These are phyloP conservation scores for Apeira syringaria DNA, from an alignment of 2,888 invertebrate genomes.

Conservation along the genomic window DNA sequence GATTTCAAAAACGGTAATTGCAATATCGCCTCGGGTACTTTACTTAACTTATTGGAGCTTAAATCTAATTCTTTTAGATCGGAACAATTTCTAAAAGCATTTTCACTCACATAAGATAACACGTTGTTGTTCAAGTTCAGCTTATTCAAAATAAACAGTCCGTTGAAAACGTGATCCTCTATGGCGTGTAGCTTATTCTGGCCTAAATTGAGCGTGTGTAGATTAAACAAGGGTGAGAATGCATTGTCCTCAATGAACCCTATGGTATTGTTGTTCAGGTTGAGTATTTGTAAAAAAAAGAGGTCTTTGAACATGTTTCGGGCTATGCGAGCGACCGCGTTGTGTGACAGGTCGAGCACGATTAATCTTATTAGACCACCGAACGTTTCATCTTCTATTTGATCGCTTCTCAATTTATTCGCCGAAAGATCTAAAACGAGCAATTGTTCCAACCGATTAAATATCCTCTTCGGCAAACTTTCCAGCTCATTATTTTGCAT, in stretches of 20 bases:
- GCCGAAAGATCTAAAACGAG: slow-evolving; percentile 93
- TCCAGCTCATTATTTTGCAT: slow-evolving; percentile 93
- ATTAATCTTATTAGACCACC: slow-evolving; percentile 93
- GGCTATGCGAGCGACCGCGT: slow-evolving; percentile 90
- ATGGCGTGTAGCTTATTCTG: slow-evolving; percentile 92
- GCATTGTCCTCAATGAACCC: slow-evolving; percentile 93
- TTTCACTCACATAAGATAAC: slow-evolving; percentile 89
- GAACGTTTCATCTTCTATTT: slow-evolving; percentile 94
- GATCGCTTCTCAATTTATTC: slow-evolving; percentile 93
- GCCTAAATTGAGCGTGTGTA: slow-evolving; percentile 94
- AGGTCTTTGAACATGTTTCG: slow-evolving; percentile 93
- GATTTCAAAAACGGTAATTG: slow-evolving; percentile 93
- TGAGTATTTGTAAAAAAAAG: slow-evolving; percentile 93
- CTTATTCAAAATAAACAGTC: slow-evolving; percentile 92
- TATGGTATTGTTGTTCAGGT: slow-evolving; percentile 93
- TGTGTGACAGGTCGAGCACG: slow-evolving; percentile 93
- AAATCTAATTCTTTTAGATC: slow-evolving; percentile 94
- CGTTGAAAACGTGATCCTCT: slow-evolving; percentile 92
- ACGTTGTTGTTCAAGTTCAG: slow-evolving; percentile 93
- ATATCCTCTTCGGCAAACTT: slow-evolving; percentile 91
- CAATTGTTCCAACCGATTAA: slow-evolving; percentile 93
- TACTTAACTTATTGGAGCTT: slow-evolving; percentile 92
- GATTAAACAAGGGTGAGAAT: slow-evolving; percentile 93
- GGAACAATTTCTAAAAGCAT: slow-evolving; percentile 94
- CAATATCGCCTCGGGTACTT: slow-evolving; percentile 92